phyloP scores from a whole-genome alignment of 2,888 invertebrate genomes.

The Allygus modestus region DNA sequence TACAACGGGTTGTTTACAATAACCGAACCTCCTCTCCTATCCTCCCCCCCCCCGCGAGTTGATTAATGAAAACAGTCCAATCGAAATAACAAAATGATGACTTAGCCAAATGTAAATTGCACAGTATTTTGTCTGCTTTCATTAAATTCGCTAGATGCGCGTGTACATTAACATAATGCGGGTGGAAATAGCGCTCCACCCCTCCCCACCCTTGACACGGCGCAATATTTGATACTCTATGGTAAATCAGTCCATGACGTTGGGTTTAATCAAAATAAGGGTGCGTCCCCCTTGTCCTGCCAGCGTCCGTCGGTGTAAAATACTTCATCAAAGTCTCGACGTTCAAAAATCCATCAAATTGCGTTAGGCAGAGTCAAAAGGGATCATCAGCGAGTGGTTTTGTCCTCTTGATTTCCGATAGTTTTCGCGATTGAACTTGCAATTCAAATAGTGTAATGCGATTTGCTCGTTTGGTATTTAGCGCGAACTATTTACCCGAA shows the following conservation, averaged over 20 bases:
- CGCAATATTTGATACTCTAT: slow-evolving; percentile 46
- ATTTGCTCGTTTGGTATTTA: slow-evolving; percentile 27
- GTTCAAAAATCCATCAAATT: slow-evolving; percentile 45
- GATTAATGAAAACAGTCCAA: slow-evolving; percentile 43
- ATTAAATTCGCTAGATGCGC: slow-evolving; percentile 49
- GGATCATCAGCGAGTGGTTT: slow-evolving; percentile 40
- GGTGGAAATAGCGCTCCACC: slow-evolving; percentile 50
- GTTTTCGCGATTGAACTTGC: slow-evolving; percentile 11
- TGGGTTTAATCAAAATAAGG: slow-evolving; percentile 42
- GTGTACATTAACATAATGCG: slow-evolving; percentile 56
- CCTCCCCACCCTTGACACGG: not conserved
- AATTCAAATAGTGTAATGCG: slow-evolving; percentile 23
- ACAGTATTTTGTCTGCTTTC: slow-evolving; percentile 50
- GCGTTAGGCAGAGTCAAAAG: slow-evolving; percentile 12
- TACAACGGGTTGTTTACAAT: slow-evolving; percentile 21
- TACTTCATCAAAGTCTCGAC: slow-evolving; percentile 16
- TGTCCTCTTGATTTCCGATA: slow-evolving; percentile 20
- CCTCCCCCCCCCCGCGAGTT: slow-evolving; percentile 6
- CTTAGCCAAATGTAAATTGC: slow-evolving; percentile 37
- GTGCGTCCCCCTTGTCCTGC: not conserved
- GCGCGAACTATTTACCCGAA: not conserved
- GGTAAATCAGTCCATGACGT: slow-evolving; percentile 41
- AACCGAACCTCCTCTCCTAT: not conserved
- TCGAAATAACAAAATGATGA: slow-evolving; percentile 52
- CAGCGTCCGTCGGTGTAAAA: not conserved